Base-by-base conservation (phyloP, 1,140 invertebrate species). In the Nymphalis io region DNA sequence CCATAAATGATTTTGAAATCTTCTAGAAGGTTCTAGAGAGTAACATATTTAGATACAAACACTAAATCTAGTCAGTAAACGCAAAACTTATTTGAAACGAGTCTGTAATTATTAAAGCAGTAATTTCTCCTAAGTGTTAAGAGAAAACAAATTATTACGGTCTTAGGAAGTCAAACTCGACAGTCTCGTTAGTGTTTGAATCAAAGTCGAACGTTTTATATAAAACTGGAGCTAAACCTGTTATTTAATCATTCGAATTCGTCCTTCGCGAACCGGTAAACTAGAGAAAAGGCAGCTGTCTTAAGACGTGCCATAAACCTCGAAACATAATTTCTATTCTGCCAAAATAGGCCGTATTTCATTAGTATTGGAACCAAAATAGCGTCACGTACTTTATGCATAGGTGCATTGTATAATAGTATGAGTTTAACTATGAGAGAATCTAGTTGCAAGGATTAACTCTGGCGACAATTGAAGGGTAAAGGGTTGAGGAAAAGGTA, bases 381-480 rank as follows among this genome's bases (percentile, higher is more conserved):
- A n/a, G 38, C 58, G 16, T 68, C 39, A 21, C 13, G 11, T 57
- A 27, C 5, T 55, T 57, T 58, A 38, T 60, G 57, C 6, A 27
- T 65, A 33, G 27, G 15, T 62, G 51, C 63, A 70, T 60, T 64
- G 63, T 70, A 61, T 65, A 40, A 39, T 55, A 39, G 69, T 55
- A 61, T 60, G 33, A 40, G 79, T 80, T 75, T 77, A 69, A 79
- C 79, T 86, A 86, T 83, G 82, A 81, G 75, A 79, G 68, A 62
- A 65, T 75, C 75, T 79, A 79, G 76, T 78, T 79, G 75, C 73
- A 67, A 65, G 77, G 77, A 86, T 84, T 83, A 84, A 83, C 58
- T 72, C 60, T 33, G 61, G 65, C 70, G 76, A 20, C 15, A 10
- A 75, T 76, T 69, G 79, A 82, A 75, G 81, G 81, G 75, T 73